Conservation (phyloP, 2,113 vertebrate genomes). For the Otolemur garnettii region DNA sequence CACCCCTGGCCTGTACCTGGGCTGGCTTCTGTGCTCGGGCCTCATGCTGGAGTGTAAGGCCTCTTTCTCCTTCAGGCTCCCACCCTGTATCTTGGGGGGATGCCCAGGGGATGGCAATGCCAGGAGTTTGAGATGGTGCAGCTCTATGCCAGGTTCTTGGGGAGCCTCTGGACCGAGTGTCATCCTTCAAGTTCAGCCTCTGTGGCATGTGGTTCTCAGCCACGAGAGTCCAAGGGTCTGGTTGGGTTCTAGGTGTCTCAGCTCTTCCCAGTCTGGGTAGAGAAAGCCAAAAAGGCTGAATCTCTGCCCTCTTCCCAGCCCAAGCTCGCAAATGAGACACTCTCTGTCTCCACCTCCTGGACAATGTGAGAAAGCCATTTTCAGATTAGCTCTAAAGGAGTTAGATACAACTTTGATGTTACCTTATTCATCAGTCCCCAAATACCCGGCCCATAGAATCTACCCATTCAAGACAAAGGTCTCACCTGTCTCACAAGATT, state of each 20-base stretch:
- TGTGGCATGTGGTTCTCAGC: background rate
- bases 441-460: background rate
- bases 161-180: background rate
- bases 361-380: background rate
- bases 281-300: background rate
- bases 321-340: background rate
- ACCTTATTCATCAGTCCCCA: background rate
- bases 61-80: conserved; percentile 78
- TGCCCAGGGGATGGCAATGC: background rate
- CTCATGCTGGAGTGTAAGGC: conserved; percentile 93
- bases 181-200: background rate
- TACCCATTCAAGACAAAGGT: background rate
- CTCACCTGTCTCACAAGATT: background rate
- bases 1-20: conserved; percentile 87
- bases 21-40: conserved; percentile 91
- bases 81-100: background rate
- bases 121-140: background rate
- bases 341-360: conserved; percentile 78
- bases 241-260: background rate
- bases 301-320: background rate
- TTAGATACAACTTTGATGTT: background rate
- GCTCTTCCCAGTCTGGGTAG: background rate
- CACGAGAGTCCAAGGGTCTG: background rate
- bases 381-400: background rate
- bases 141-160: background rate